phyloP scores from a whole-genome alignment of 2,888 invertebrate genomes.

The Rhorus exstirpatorius region DNA sequence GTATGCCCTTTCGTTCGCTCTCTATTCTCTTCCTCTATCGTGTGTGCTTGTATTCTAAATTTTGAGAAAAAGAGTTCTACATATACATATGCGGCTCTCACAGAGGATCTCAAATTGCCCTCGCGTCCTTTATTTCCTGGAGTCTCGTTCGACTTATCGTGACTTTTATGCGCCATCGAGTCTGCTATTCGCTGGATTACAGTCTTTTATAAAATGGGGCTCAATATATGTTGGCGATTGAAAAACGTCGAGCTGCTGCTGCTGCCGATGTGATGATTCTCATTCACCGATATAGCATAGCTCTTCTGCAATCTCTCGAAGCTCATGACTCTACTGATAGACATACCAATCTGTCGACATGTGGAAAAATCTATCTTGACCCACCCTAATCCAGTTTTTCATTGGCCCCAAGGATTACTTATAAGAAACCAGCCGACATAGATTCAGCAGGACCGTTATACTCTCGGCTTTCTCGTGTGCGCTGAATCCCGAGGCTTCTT shows the following conservation, averaged over 20 bases:
- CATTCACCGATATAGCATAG: neutral
- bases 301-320: no score
- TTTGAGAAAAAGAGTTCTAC: constrained; percentile 26
- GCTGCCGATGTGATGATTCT: neutral
- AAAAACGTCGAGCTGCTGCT: neutral
- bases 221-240: neutral
- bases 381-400: no score
- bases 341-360: no score
- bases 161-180: constrained; percentile 17
- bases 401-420: no score
- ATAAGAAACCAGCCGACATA: no score
- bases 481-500: no score
- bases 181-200: neutral
- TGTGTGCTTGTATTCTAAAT: no score
- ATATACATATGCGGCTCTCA: neutral
- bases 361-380: no score
- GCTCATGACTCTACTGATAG: no score
- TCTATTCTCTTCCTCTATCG: neutral
- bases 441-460: no score
- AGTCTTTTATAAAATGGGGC: neutral
- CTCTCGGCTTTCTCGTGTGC: no score
- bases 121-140: constrained; percentile 32
- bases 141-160: constrained; percentile 18
- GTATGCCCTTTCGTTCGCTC: neutral
- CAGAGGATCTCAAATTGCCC: constrained; percentile 26